phyloP scores from a whole-genome alignment of 1,140 invertebrate genomes.

The Acarapis woodi region DNA sequence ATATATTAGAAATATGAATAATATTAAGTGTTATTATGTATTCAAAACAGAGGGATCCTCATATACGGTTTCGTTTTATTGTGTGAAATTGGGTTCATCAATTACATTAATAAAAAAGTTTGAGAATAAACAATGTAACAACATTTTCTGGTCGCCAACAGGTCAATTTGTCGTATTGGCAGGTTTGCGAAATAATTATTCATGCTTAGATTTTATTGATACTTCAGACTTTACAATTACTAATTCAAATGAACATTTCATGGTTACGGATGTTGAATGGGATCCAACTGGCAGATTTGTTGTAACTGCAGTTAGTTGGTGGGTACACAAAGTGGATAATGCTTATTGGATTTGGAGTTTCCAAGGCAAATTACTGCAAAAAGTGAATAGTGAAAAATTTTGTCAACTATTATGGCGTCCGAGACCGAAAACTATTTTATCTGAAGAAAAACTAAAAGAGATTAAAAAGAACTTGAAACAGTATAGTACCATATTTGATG shows the following conservation, averaged over 20 bases:
- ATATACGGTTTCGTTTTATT: slow-evolving; percentile 73
- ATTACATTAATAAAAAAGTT: slow-evolving; percentile 49
- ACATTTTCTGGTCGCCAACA: slow-evolving; percentile 80
- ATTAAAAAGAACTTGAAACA: slow-evolving; percentile 96
- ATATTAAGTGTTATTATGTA: no score
- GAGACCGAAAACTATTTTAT: slow-evolving; percentile 51
- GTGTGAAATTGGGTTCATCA: slow-evolving; percentile 55
- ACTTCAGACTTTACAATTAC: slow-evolving; percentile 79
- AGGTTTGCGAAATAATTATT: slow-evolving; percentile 43
- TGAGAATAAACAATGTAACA: slow-evolving; percentile 69
- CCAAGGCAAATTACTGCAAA: slow-evolving; percentile 29
- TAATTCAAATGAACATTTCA: slow-evolving; percentile 70
- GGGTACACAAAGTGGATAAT: slow-evolving; percentile 84
- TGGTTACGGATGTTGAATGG: slow-evolving; percentile 89
- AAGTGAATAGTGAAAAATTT: slow-evolving; percentile 28
- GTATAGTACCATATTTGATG: slow-evolving; percentile 80
- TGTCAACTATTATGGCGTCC: slow-evolving; percentile 89
- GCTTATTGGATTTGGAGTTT: slow-evolving; percentile 93
- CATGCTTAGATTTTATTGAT: slow-evolving; percentile 76
- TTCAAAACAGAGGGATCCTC: no score
- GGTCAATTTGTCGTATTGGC: slow-evolving; percentile 86
- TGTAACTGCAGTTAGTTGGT: slow-evolving; percentile 69
- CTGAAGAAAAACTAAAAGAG: slow-evolving; percentile 33
- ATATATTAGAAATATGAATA: no score
- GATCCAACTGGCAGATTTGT: slow-evolving; percentile 95